Percentiles rank a stretch among this genome's conserved stretches.
Evolutionary conservation across 2,888 invertebrate species (phyloP).

Genomic region (Elegia similella): DNA sequence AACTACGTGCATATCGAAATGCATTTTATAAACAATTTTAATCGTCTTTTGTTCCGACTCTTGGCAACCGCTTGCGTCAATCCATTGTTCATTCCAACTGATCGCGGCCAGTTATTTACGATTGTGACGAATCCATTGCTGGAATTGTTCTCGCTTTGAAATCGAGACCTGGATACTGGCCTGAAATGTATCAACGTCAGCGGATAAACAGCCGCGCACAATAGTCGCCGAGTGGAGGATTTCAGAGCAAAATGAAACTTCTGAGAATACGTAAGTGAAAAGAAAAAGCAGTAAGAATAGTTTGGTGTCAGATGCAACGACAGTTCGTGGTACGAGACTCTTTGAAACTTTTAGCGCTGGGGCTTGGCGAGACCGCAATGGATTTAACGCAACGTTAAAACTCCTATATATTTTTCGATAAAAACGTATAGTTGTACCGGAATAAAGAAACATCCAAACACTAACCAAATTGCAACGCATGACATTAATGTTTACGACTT

Average conservation of each 20-base stretch:
- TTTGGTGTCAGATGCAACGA: slow-evolving; percentile 74
- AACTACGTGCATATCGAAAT: slow-evolving; percentile 55
- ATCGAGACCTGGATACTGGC: slow-evolving; percentile 39
- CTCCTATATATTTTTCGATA: neutral
- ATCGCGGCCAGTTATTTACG: slow-evolving; percentile 45
- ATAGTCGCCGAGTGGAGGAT: slow-evolving; percentile 43
- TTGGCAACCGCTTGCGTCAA: slow-evolving; percentile 57
- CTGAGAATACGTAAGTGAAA: slow-evolving; percentile 61
- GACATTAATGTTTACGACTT: too few relatives aligned
- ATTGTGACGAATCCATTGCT: slow-evolving; percentile 44
- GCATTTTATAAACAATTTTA: slow-evolving; percentile 73
- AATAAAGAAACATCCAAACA: too few relatives aligned
- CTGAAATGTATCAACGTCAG: slow-evolving; percentile 60
- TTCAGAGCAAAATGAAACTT: slow-evolving; percentile 64
- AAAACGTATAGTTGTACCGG: too few relatives aligned
- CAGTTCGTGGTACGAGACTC: slow-evolving; percentile 58
- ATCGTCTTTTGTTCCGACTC: slow-evolving; percentile 71
- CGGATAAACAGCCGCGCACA: slow-evolving; percentile 47
- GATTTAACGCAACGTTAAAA: slow-evolving; percentile 5
- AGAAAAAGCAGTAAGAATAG: slow-evolving; percentile 58
- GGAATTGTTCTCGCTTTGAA: slow-evolving; percentile 50
- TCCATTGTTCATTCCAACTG: slow-evolving; percentile 56
- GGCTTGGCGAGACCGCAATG: slow-evolving; percentile 26
- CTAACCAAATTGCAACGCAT: too few relatives aligned
- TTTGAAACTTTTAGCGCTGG: slow-evolving; percentile 52